Evolutionary conservation across 2,797 vertebrate genomes (phyloP), one percentile per base, ranked within the genome.

Genomic region (Dermochelys coriacea): DNA sequence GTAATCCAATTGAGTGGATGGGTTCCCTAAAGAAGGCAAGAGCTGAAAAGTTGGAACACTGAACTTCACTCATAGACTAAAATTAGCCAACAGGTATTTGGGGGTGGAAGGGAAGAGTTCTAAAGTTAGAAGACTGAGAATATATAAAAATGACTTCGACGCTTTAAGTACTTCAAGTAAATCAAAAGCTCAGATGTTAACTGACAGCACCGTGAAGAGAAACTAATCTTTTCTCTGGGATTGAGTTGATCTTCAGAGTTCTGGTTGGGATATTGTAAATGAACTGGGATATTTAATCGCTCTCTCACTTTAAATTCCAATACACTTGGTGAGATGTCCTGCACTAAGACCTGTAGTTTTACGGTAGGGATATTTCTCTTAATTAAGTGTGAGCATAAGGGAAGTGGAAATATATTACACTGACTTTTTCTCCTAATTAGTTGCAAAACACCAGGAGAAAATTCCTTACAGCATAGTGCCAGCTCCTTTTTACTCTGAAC

Each of bases 91-190:
- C 12, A 27, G 5, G 2, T 78, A 9, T 25, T 54, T 9, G 47
- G 47, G 47, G 8, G 41, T 19, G 11, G 29, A 5, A 41, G 80
- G 64, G 84, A 41, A 90, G 59, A 91, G 11, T 25, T 51, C 71
- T 90, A 80, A 95, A 86, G 45, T 59, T 41, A 51, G 31, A 75
- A 83, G 52, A 80, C 54, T 34, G 52, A 91, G 90, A 87, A 87
- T 47, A 37, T 1, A 41, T 50, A 9, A 34, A 75, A 18, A 85
- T 92, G 81, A 47, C 6, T 90, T 91, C 84, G 54, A 86, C n/a
- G 34, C 49, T 71, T 82, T 81, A 95, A 59, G 31, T 86, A 4
- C 31, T 93, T 84, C 16, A 80, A 5, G 77, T 59, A 77, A 51
- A 87, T 81, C 3, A 64, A 90, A 92, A 84, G 14, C 23, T 47